These are phyloP conservation scores for Chiridota heheva DNA, from an alignment of 35 echinoderm and acorn worm species.

Conservation along the genomic window DNA sequence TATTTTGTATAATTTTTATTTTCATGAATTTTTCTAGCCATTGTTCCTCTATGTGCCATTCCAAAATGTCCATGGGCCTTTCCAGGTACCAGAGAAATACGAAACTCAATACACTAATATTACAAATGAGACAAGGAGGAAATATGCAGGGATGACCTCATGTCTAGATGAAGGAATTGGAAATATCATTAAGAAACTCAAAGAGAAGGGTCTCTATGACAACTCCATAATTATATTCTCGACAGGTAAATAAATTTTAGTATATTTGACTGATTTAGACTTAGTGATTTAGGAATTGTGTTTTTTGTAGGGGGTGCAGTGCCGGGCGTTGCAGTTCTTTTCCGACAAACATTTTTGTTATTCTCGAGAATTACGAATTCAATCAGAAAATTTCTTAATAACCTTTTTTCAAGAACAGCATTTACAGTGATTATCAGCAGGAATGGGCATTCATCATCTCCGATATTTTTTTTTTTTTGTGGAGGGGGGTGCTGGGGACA, in stretches of 20 bases:
- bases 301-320: constrained; percentile 46
- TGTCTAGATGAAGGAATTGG: constrained; percentile 76
- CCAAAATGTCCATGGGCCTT: constrained; percentile 82
- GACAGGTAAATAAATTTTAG: constrained; percentile 56
- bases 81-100: constrained; percentile 72
- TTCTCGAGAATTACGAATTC: constrained; percentile 23
- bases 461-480: not conserved
- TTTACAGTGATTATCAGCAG: too few relatives aligned
- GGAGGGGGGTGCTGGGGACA: not conserved
- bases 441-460: too few relatives aligned
- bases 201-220: constrained; percentile 63
- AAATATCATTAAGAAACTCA: constrained; percentile 71
- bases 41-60: constrained; percentile 87
- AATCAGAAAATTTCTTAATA: not conserved
- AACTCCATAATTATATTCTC: constrained; percentile 94
- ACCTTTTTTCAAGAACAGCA: not conserved
- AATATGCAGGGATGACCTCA: constrained; percentile 88
- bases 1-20: not conserved
- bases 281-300: not conserved
- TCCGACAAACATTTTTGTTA: not conserved
- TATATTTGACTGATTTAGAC: constrained; percentile 13
- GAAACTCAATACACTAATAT: constrained; percentile 20
- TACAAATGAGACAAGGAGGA: constrained; percentile 35
- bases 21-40: constrained; percentile 32
- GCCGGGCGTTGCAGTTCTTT: constrained; percentile 29